Percentiles rank a stretch among this genome's conserved stretches.
These are phyloP conservation scores for Todus mexicanus DNA, from an alignment of 2,797 vertebrate species.

Conservation along the genomic window DNA sequence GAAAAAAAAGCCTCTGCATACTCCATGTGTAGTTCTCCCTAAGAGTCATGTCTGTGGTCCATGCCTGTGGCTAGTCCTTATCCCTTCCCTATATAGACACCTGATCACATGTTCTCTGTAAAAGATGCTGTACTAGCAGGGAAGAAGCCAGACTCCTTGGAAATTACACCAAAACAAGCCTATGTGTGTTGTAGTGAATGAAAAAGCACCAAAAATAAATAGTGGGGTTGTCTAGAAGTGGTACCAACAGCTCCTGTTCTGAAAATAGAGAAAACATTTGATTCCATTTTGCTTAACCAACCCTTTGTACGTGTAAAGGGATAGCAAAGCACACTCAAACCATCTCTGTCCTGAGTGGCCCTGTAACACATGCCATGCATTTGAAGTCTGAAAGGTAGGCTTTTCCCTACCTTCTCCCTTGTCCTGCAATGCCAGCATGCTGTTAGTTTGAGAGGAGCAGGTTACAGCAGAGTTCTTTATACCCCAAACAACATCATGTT, in stretches of 20 bases:
- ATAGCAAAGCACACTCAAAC: neutral
- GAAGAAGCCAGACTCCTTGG: neutral
- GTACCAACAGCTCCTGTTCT: neutral
- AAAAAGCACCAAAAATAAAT: neutral
- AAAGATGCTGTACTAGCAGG: neutral
- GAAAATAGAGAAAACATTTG: neutral
- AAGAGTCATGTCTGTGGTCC: rapidly evolving
- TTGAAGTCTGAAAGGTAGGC: neutral
- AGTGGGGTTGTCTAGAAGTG: neutral
- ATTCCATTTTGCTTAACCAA: neutral
- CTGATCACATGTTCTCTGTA: neutral
- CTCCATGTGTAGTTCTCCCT: neutral
- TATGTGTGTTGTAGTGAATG: neutral
- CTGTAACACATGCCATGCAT: rapidly evolving
- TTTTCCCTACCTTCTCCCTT: neutral
- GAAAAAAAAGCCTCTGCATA: neutral
- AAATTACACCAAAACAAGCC: neutral
- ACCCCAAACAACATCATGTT: neutral
- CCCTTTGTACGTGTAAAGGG: neutral
- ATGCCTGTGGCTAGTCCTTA: neutral
- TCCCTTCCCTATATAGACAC: neutral
- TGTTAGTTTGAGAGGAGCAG: neutral
- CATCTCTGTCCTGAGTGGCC: neutral
- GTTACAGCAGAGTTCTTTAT: neutral
- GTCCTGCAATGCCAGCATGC: rapidly evolving